phyloP scores from a whole-genome alignment of 2,113 vertebrate genomes.

The Columbina picui region DNA sequence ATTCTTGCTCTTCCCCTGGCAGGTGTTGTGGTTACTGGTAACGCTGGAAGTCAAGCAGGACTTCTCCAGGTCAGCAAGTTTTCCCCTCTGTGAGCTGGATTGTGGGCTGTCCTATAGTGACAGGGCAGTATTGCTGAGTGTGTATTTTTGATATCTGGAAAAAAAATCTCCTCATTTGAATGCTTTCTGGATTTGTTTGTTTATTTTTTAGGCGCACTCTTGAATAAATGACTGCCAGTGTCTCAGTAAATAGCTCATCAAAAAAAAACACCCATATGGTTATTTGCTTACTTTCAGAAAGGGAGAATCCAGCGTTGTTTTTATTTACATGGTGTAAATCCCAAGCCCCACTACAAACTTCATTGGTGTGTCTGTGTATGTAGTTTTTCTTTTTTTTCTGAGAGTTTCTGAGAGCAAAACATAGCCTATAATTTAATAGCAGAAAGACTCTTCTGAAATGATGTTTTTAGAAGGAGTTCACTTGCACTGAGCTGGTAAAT shows the following conservation, averaged over 20 bases:
- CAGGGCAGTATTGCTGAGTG: neutral
- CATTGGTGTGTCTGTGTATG: neutral
- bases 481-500: neutral
- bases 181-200: slow-evolving; percentile 29
- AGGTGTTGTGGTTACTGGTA: neutral
- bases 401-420: neutral
- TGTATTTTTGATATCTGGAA: neutral
- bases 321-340: neutral
- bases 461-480: neutral
- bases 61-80: neutral
- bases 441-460: neutral
- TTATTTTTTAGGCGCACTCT: slow-evolving; percentile 38
- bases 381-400: neutral
- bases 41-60: neutral
- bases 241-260: slow-evolving; percentile 37
- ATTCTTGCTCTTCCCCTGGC: neutral
- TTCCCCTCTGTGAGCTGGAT: neutral
- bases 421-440: neutral
- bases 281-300: slow-evolving; percentile 45
- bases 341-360: neutral
- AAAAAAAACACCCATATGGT: neutral
- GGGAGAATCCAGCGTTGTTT: neutral
- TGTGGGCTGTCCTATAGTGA: neutral
- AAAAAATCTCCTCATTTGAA: neutral
- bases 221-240: slow-evolving; percentile 47